A percentile compares a stretch with the other conserved stretches of the same genome.
phyloP scores from a whole-genome alignment of 2,113 vertebrate species.

The Tragelaphus imberbis region DNA sequence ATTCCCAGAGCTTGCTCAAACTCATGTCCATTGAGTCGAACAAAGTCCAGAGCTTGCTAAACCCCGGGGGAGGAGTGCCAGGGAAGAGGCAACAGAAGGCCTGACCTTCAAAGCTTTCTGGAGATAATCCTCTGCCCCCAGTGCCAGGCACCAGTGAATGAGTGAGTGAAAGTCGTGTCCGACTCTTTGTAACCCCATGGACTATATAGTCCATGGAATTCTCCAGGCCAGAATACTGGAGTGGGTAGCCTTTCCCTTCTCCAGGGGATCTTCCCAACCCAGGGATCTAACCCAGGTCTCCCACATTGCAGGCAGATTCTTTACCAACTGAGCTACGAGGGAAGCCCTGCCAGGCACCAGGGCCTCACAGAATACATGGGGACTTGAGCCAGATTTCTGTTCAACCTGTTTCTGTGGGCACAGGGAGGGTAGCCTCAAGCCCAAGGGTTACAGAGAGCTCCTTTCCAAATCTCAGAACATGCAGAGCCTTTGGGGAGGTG shows the following conservation, averaged over 20 bases:
- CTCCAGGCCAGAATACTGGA: neutral
- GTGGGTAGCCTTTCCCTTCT: neutral
- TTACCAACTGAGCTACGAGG: neutral
- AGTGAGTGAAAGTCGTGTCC: neutral
- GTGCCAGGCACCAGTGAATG: neutral
- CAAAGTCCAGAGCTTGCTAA: neutral
- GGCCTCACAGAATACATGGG: neutral
- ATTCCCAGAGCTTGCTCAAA: neutral
- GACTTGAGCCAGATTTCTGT: neutral
- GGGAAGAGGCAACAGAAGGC: neutral
- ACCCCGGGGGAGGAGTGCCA: neutral
- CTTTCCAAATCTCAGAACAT: neutral
- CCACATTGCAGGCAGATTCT: accelerated
- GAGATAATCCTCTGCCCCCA: neutral
- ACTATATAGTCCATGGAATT: neutral
- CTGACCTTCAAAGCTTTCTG: neutral
- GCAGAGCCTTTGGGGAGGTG: neutral
- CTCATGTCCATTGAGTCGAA: neutral
- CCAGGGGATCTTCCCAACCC: neutral
- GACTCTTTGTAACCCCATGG: neutral
- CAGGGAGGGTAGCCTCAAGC: no score
- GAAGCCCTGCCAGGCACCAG: neutral
- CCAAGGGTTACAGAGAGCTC: neutral
- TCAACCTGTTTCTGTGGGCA: neutral
- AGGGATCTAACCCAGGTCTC: neutral